Evolutionary conservation across 2,797 vertebrate species (phyloP).

Genomic region (Crax fasciolata): DNA sequence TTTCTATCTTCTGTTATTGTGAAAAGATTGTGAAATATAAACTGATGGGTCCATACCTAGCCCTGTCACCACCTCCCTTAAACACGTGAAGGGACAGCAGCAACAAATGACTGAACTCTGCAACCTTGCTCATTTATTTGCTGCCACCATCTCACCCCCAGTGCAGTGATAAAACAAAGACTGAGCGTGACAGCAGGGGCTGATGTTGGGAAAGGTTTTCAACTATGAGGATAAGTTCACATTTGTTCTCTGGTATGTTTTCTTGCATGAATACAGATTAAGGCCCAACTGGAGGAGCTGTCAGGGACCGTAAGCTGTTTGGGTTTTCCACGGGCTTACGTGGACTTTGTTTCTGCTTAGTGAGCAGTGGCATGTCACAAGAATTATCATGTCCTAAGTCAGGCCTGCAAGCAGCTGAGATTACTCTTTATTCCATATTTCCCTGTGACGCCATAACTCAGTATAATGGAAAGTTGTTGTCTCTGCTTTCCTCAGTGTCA

Average conservation of each 20-base stretch:
- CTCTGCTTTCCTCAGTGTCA: not conserved
- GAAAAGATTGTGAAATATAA: not conserved
- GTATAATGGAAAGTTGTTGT: not conserved
- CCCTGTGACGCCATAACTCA: not conserved
- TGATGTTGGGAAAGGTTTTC: not conserved
- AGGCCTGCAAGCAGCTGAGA: not conserved
- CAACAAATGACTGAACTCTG: not conserved
- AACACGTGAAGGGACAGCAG: not conserved
- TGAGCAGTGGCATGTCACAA: not conserved
- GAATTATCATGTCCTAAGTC: not conserved
- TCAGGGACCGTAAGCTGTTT: not conserved
- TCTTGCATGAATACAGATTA: not conserved
- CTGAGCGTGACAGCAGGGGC: not conserved
- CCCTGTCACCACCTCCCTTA: accelerated
- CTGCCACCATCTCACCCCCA: accelerated
- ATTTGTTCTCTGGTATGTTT: not conserved
- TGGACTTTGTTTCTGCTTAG: not conserved
- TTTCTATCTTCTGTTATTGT: not conserved
- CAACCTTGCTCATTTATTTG: not conserved
- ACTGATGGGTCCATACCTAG: not conserved
- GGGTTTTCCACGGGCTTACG: not conserved
- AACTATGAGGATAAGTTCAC: not conserved
- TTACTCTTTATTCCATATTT: not conserved
- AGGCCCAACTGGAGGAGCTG: not conserved
- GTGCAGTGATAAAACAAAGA: not conserved